Base-by-base conservation (phyloP, 2,888 invertebrate genomes). In the Lumbricus terrestris region DNA sequence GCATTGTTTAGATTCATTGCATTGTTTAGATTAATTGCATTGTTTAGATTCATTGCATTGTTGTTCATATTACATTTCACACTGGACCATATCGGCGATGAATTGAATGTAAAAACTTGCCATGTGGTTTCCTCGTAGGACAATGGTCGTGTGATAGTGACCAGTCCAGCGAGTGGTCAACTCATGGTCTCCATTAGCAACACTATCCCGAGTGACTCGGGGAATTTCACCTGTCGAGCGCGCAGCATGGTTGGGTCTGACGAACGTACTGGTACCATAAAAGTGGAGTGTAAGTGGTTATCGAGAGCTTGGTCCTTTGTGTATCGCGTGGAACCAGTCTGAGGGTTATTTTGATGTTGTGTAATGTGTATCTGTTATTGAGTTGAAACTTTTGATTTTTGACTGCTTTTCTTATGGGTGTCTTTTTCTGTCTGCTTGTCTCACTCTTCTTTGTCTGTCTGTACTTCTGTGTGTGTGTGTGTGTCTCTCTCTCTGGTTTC, bases 111-210 rank as follows among this genome's bases (percentile, higher is more conserved):
- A 69, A 13, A 11, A 69, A n/a, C 11, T n/a, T 29, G 11, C 11
- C 0, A 69, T 69, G 69, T 85, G n/a, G n/a, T 85, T 85, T 35
- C 85, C 15, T 85, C n/a, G 5, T 16, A 85, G 85, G 85, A 85
- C 85, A 85, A 37, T 85, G 37, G 37, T 34, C 85, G 85, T 35
- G 35, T 85, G 16, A 85, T 85, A 35, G 85, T 85, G 85, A 85
- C 85, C 34, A 85, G 37, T 37, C 35, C 35, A 34, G 85, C 85
- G 23, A 37, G 85, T 37, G 85, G 85, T 35, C 23, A 85, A 11
- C 85, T 85, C 6, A 35, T 85, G 6, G 85, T 85, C 20, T 85
- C 85, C 37, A 37, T 85, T 6, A 35, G 85, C 37, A 85, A 85
- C 35, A 37, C 37, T 85, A 35, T 15, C 20, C 85, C 85, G 5